Percentiles rank a stretch among this genome's conserved stretches.
Conservation (phyloP, 92 coral and sea anemone species). For the Anthopleura xanthogrammica region DNA sequence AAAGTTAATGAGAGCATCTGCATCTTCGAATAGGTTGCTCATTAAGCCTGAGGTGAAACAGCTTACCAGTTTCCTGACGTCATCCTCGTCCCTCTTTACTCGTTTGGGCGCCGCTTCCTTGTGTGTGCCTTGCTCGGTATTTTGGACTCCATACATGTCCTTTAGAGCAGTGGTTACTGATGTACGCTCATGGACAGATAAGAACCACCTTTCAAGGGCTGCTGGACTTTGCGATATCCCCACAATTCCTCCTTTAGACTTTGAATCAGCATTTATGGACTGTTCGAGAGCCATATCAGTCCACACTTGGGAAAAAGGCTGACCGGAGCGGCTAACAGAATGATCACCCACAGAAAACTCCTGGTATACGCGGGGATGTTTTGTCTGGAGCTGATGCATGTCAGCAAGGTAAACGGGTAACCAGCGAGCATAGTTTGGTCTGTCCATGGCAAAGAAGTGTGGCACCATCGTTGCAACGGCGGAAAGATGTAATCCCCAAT, state of each 20-base stretch:
- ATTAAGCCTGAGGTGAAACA: constrained; percentile 35
- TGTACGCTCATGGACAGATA: constrained; percentile 48
- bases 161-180: constrained; percentile 49
- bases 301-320: constrained; percentile 52
- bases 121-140: constrained; percentile 26
- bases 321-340: constrained; percentile 28
- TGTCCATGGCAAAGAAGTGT: constrained; percentile 54
- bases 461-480: constrained; percentile 36
- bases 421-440: constrained; percentile 58
- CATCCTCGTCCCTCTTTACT: constrained; percentile 32
- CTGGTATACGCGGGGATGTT: constrained; percentile 35
- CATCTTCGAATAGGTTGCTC: constrained; percentile 38
- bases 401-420: constrained; percentile 49
- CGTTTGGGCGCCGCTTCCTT: constrained; percentile 16
- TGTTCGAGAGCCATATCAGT: constrained; percentile 63
- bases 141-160: constrained; percentile 31
- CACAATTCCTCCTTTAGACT: constrained; percentile 47
- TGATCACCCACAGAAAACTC: constrained; percentile 40
- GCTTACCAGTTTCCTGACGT: constrained; percentile 25
- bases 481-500: constrained; percentile 48
- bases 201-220: constrained; percentile 58
- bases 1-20: constrained; percentile 21
- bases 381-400: constrained; percentile 33
- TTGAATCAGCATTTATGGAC: constrained; percentile 54
- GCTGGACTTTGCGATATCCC: constrained; percentile 43